Evolutionary conservation across 1,140 invertebrate species (phyloP).

Genomic region (Glossosoma conforme): DNA sequence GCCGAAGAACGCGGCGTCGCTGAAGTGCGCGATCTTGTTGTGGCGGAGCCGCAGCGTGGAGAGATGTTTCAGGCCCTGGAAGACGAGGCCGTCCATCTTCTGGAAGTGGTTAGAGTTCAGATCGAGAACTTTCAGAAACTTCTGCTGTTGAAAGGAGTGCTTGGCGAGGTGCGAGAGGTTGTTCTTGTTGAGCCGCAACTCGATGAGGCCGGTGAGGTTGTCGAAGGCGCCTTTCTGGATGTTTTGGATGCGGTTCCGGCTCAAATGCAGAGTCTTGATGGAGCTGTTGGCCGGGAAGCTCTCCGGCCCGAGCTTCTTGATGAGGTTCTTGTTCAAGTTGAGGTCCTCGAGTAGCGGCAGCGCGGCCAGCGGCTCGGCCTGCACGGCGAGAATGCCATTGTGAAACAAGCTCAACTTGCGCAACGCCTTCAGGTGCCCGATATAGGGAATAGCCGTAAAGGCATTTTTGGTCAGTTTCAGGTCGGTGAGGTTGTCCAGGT

Average conservation of each 20-base stretch:
- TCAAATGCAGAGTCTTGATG: slow-evolving; percentile 54
- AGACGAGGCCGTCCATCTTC: slow-evolving; percentile 72
- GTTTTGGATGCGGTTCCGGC: slow-evolving; percentile 65
- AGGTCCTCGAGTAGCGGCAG: slow-evolving; percentile 42
- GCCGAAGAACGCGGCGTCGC: slow-evolving; percentile 84
- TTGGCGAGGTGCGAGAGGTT: slow-evolving; percentile 62
- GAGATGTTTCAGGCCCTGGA: slow-evolving; percentile 68
- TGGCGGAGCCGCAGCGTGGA: slow-evolving; percentile 69
- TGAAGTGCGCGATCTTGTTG: slow-evolving; percentile 71
- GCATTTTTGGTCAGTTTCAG: slow-evolving; percentile 52
- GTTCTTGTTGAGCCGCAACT: slow-evolving; percentile 80
- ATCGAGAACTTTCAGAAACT: slow-evolving; percentile 69
- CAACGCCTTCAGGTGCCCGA: slow-evolving; percentile 40
- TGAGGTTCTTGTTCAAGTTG: slow-evolving; percentile 59
- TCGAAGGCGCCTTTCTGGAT: slow-evolving; percentile 66
- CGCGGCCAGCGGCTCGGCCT: slow-evolving; percentile 36
- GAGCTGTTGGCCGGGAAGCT: slow-evolving; percentile 56
- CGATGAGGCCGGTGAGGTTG: slow-evolving; percentile 65
- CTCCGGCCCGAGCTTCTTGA: slow-evolving; percentile 53
- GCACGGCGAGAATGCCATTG: slow-evolving; percentile 35
- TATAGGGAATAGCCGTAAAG: slow-evolving; percentile 45
- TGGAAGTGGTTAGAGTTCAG: slow-evolving; percentile 75
- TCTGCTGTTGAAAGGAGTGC: slow-evolving; percentile 66
- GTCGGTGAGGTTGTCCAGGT: slow-evolving; percentile 45
- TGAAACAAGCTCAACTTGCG: slow-evolving; percentile 36